Evolutionary conservation across 2,888 invertebrate genomes (phyloP).

Genomic region (Zaprionus lineosus): DNA sequence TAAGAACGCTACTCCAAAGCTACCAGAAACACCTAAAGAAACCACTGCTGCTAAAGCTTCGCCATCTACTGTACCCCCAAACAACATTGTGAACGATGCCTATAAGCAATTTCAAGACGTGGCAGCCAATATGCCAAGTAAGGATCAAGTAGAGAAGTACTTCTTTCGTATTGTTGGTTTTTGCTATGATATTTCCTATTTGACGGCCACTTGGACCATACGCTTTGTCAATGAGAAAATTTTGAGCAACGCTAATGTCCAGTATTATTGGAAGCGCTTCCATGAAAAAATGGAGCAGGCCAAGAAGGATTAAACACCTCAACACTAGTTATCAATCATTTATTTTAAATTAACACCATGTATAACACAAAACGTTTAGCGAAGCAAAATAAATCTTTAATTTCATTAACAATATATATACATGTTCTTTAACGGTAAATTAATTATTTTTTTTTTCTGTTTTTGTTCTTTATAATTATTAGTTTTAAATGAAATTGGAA

Average conservation of each 20-base stretch:
- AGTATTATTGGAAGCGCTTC: slow-evolving; percentile 67
- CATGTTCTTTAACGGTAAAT: too few relatives aligned
- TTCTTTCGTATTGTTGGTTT: slow-evolving; percentile 77
- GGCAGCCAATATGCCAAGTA: slow-evolving; percentile 65
- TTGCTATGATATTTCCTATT: slow-evolving; percentile 68
- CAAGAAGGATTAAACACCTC: slow-evolving; percentile 57
- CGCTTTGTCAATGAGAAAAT: slow-evolving; percentile 60
- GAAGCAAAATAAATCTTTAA: slow-evolving; percentile 41
- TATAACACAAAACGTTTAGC: slow-evolving; percentile 9
- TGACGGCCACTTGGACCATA: slow-evolving; percentile 51
- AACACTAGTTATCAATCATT: background rate
- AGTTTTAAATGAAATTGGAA: slow-evolving; percentile 32
- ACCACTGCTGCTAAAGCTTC: too few relatives aligned
- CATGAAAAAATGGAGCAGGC: slow-evolving; percentile 77
- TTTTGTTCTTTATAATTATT: too few relatives aligned
- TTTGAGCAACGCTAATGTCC: slow-evolving; percentile 58
- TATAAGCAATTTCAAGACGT: slow-evolving; percentile 51
- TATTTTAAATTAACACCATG: background rate
- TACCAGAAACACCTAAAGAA: background rate
- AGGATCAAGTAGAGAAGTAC: slow-evolving; percentile 74
- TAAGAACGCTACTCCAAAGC: background rate
- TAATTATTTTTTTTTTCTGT: too few relatives aligned
- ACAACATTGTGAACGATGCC: slow-evolving; percentile 29
- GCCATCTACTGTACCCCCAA: background rate
- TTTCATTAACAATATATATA: slow-evolving; percentile 10